Evolutionary conservation across 2,888 invertebrate genomes (phyloP), one percentile per base, ranked within the genome.

Genomic region (Pandemis corylana): DNA sequence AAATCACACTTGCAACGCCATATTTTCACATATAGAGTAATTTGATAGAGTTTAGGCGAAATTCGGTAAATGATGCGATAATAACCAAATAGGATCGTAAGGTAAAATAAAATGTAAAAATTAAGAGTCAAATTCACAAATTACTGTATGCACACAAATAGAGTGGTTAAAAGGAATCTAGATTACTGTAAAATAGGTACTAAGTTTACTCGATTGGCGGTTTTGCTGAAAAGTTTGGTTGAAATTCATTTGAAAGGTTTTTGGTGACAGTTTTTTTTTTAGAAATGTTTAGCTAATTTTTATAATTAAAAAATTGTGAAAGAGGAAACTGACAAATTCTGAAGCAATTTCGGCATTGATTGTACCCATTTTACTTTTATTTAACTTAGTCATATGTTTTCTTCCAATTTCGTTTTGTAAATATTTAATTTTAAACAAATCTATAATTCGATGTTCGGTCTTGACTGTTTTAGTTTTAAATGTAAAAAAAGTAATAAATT

Each of bases 41-140:
- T 12, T 44, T 28, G 59, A 28, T 46, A 28, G 46, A 66, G 4
- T 36, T 66, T 51, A 66, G 66, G 36, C 66, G 12, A 51, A 36
- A 36, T 42, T 51, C n/a, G 20, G n/a, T 6, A 71, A 76, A 78
- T 75, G 85, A 89, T 88, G 87, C 89, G 88, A 89, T 88, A 79
- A 64, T 87, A 89, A 89, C 89, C 89, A 89, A 89, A 81, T 87
- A 87, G 82, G 4, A 2, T 36, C 72, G 75, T 66, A 65, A 71
- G 59, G 10, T 20, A 10, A 68, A 56, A 62, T 51, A 62, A 46
- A 56, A 62, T 46, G 36, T 56, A 61, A 44, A 61, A 61, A 15
- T 41, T 13, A 41, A 36, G 28, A 68, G 44, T 68, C 44, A 56
- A 64, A 28, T 9, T 59, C 20, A 59, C n/a, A 28, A 36, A 10